These are phyloP conservation scores for Aproaerema taeniolella DNA, from an alignment of 2,888 invertebrate species.

Conservation along the genomic window DNA sequence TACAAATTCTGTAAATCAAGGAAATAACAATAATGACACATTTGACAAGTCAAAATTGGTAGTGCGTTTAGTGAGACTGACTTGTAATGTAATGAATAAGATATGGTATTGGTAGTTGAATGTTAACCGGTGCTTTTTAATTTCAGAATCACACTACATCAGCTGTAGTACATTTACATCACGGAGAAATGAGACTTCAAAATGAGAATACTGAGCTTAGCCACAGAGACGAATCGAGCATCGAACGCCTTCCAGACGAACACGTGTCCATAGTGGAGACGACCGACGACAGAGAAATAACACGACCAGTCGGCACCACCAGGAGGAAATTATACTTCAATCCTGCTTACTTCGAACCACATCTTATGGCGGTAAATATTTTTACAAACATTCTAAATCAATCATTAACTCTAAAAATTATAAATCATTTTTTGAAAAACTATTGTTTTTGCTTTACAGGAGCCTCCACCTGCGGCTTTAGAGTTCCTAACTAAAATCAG, in stretches of 20 bases:
- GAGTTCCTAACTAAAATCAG: slow-evolving; percentile 93
- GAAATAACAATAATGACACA: no score
- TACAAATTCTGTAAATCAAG: no score
- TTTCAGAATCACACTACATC: slow-evolving; percentile 78
- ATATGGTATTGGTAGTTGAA: no score
- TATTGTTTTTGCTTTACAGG: slow-evolving; percentile 70
- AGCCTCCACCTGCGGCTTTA: slow-evolving; percentile 92
- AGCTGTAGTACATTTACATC: slow-evolving; percentile 83
- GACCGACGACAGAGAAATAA: slow-evolving; percentile 82
- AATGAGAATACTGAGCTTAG: slow-evolving; percentile 46
- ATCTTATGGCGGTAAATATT: slow-evolving; percentile 84
- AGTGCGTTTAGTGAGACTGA: no score
- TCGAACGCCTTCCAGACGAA: slow-evolving; percentile 88
- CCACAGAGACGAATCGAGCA: slow-evolving; percentile 75
- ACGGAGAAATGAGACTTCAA: slow-evolving; percentile 49
- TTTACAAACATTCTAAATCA: no score
- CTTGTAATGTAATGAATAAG: no score
- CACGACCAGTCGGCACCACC: slow-evolving; percentile 82
- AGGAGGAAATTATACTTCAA: slow-evolving; percentile 91
- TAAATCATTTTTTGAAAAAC: neutral
- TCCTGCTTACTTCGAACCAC: slow-evolving; percentile 94
- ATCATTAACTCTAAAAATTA: neutral
- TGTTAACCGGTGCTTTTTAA: no score
- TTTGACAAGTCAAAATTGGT: no score
- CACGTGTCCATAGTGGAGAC: slow-evolving; percentile 92